Base-by-base conservation (phyloP, 1,140 invertebrate species). In the Odontomachus brunneus region DNA sequence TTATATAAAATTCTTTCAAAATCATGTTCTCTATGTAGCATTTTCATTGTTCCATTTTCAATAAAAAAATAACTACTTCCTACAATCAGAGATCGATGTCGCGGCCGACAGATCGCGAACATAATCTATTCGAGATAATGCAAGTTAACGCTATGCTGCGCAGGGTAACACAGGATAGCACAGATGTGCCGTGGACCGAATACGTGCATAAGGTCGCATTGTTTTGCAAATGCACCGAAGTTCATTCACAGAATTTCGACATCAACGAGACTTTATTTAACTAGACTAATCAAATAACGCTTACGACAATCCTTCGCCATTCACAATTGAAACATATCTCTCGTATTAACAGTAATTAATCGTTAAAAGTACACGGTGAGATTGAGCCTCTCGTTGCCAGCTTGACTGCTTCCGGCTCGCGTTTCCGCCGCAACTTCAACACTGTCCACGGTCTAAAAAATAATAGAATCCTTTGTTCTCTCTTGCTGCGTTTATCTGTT, bases 361-460 rank as follows among this genome's bases (percentile, higher is more conserved):
- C 26, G 48, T 94, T 85, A 95, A 85, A 95, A 95, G 82, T 95
- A 96, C 14, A 95, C 95, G 7, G 95, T 95, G 19, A 95, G 93
- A 86, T 95, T 95, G 48, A 95, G 94, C 82, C 95, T 94, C 83
- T 95, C 94, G 59, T 92, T 91, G 44, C 89, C 88, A 14, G 84
- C 48, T 83, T 94, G 91, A 83, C 89, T 89, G 57, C 66, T 87
- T 51, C 92, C 93, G 38, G 88, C 85, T 81, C 91, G 91, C 76
- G 94, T 89, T 76, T 95, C 95, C n/a, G 94, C 94, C 2, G 94
- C 94, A 74, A 95, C 94, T 49, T 95, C 94, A 82, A 95, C 94
- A 48, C 95, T 95, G 75, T 95, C 95, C 53, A 95, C 94, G 59
- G 94, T 95, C 95, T 95, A 91, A 53, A 83, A 83, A 71, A 60